phyloP scores from a whole-genome alignment of 1,140 invertebrate species.

The Ceratosolen solmsi region DNA sequence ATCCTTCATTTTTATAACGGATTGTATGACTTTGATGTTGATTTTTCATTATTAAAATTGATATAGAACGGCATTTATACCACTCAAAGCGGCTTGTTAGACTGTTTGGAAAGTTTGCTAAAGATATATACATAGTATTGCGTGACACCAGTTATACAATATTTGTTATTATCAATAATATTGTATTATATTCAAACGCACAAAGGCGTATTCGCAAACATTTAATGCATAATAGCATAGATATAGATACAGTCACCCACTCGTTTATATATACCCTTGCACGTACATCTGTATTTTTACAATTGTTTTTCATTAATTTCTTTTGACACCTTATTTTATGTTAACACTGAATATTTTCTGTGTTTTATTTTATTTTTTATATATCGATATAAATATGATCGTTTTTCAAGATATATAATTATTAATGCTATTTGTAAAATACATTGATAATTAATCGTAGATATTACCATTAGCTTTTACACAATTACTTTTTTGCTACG shows the following conservation, averaged over 20 bases:
- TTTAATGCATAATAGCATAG: background rate
- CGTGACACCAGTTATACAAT: slow-evolving; percentile 49
- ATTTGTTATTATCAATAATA: slow-evolving; percentile 40
- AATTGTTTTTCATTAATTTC: background rate
- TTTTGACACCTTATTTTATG: background rate
- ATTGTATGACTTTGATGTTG: background rate
- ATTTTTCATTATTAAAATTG: background rate
- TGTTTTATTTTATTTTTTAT: background rate
- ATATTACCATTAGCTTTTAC: too few relatives aligned
- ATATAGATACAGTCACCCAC: background rate
- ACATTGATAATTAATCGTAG: too few relatives aligned
- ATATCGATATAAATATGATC: too few relatives aligned
- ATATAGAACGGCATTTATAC: background rate
- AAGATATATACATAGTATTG: slow-evolving; percentile 38
- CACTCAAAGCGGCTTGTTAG: slow-evolving; percentile 24
- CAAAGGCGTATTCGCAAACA: background rate
- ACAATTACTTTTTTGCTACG: too few relatives aligned
- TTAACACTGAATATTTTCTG: background rate
- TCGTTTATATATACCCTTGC: background rate
- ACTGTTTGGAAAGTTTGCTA: slow-evolving; percentile 45
- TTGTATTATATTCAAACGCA: background rate
- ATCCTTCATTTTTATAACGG: too few relatives aligned
- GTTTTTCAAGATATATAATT: too few relatives aligned
- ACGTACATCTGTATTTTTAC: background rate
- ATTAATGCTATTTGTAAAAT: too few relatives aligned